Conservation (phyloP, 2,113 vertebrate genomes). For the Fulmarus glacialis region DNA sequence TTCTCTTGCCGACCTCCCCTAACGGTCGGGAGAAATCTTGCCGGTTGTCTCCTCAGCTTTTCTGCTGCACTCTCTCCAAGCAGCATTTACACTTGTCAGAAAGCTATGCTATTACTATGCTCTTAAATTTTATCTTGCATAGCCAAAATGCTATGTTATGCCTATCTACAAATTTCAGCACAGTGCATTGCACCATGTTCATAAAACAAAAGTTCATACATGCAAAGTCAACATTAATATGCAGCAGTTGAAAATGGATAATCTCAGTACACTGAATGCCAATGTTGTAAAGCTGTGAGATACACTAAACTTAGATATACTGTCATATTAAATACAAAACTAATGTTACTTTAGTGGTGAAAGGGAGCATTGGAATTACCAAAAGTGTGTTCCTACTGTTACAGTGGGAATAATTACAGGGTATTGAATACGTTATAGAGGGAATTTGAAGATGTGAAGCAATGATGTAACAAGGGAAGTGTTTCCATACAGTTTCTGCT, state of each 20-base stretch:
- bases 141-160: conserved; percentile 61
- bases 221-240: conserved; percentile 61
- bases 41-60: background rate
- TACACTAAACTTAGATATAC: conserved; percentile 42
- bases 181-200: conserved; percentile 24
- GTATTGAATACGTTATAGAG: background rate
- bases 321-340: conserved; percentile 64
- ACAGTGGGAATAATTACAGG: conserved; percentile 23
- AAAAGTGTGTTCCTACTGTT: background rate
- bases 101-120: background rate
- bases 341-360: conserved; percentile 39
- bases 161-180: conserved; percentile 40
- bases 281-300: conserved; percentile 37
- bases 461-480: background rate
- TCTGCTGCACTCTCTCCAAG: background rate
- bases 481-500: conserved; percentile 6
- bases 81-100: conserved; percentile 44
- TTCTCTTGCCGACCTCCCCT: background rate
- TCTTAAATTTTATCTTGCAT: conserved; percentile 70
- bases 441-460: background rate
- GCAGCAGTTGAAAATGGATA: conserved; percentile 50
- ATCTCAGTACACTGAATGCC: conserved; percentile 22
- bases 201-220: conserved; percentile 57
- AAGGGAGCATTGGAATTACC: conserved; percentile 4
- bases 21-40: background rate